Percentiles rank a stretch among this genome's conserved stretches.
phyloP scores from a whole-genome alignment of 2,888 invertebrate species.

The Drosophila algonquin region DNA sequence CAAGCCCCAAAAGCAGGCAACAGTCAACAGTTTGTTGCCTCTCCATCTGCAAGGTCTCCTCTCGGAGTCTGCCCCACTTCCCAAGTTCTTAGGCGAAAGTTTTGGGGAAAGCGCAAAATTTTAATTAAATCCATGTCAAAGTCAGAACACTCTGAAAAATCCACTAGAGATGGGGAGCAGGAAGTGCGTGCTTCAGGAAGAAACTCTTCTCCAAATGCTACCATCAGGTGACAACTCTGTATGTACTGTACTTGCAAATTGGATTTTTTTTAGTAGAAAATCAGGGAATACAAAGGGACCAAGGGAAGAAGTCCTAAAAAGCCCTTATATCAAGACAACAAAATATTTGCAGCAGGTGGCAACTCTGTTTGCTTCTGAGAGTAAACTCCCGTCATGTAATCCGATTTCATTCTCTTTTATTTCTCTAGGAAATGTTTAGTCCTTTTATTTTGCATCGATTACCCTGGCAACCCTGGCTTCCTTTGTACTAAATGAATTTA shows the following conservation, averaged over 20 bases:
- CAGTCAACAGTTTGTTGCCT: constrained; percentile 14
- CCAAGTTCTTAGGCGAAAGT: constrained; percentile 31
- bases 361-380: too few relatives aligned
- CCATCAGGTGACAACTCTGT: neutral
- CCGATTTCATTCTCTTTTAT: too few relatives aligned
- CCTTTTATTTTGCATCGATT: constrained; percentile 2
- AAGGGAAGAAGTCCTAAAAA: too few relatives aligned
- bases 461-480: constrained; percentile 45
- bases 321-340: too few relatives aligned
- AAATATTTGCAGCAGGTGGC: too few relatives aligned
- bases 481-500: constrained; percentile 63
- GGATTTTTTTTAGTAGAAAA: neutral
- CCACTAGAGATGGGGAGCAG: neutral
- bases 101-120: constrained; percentile 39
- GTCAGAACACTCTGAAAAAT: constrained; percentile 15
- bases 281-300: neutral
- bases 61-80: neutral
- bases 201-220: neutral
- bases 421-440: neutral
- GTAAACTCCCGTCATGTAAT: too few relatives aligned
- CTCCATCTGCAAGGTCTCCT: neutral
- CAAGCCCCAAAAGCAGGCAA: constrained; percentile 6
- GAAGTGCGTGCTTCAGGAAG: constrained; percentile 7
- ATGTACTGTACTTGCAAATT: neutral
- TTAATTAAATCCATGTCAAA: constrained; percentile 47